A percentile compares a stretch with the other conserved stretches of the same genome.
These are phyloP conservation scores for Beaufortia kweichowensis DNA, from an alignment of 2,113 vertebrate genomes.

Conservation along the genomic window DNA sequence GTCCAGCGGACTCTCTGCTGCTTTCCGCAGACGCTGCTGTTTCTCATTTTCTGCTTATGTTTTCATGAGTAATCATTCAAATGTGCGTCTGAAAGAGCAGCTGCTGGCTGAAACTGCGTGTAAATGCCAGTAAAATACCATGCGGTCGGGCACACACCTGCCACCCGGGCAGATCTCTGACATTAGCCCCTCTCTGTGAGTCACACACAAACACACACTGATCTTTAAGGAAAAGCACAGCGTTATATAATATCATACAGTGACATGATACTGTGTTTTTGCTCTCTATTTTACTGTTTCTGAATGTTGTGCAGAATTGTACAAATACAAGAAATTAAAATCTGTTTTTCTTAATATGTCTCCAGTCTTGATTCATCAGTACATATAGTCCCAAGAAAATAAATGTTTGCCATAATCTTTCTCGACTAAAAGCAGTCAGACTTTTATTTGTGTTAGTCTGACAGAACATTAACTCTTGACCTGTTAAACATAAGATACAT, in stretches of 20 bases:
- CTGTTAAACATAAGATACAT: no score
- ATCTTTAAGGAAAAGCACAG: constrained; percentile 43
- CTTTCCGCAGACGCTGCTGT: constrained; percentile 41
- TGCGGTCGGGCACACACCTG: constrained; percentile 44
- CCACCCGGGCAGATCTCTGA: constrained; percentile 47
- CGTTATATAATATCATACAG: constrained; percentile 3
- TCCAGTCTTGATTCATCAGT: no score
- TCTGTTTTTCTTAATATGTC: no score
- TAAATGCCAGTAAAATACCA: constrained; percentile 61
- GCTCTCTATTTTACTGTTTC: not conserved
- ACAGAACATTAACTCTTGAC: no score
- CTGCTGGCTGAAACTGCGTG: constrained; percentile 54
- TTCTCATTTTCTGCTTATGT: constrained; percentile 47
- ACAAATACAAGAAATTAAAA: not conserved
- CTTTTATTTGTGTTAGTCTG: no score
- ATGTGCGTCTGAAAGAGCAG: constrained; percentile 50
- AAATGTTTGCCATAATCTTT: not conserved
- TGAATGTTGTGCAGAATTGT: not conserved
- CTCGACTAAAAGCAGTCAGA: no score
- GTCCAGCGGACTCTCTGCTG: constrained; percentile 37
- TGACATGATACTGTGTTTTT: not conserved
- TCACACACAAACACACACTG: constrained; percentile 45
- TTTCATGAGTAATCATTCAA: constrained; percentile 50
- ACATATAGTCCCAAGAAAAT: not conserved
- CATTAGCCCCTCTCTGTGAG: constrained; percentile 53